phyloP scores from a whole-genome alignment of 1,140 invertebrate genomes.

The Trypoxylus dichotomus region DNA sequence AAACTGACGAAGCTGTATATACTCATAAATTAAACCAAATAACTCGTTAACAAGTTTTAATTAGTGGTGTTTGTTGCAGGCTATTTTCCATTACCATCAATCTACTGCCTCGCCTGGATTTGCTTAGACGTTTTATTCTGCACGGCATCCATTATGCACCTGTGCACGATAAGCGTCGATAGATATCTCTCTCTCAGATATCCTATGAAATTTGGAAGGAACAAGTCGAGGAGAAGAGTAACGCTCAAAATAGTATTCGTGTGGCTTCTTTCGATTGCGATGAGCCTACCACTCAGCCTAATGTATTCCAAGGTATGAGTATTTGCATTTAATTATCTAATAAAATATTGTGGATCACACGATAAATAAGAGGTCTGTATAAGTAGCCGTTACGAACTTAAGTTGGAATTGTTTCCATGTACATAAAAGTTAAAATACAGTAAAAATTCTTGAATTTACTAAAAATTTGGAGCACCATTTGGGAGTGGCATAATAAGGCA shows the following conservation, averaged over 20 bases:
- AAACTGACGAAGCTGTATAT: not conserved
- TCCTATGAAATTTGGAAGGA: conserved; percentile 86
- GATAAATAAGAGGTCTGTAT: too few relatives aligned
- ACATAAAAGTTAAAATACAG: too few relatives aligned
- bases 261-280: conserved; percentile 85
- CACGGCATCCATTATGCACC: conserved; percentile 94
- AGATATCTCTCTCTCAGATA: conserved; percentile 83
- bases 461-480: too few relatives aligned
- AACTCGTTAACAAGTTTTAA: not conserved
- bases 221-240: conserved; percentile 85
- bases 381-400: too few relatives aligned
- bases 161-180: conserved; percentile 94
- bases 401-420: too few relatives aligned
- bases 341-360: too few relatives aligned
- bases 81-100: conserved; percentile 77
- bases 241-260: conserved; percentile 88
- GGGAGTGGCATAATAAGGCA: too few relatives aligned
- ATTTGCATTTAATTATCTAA: not conserved
- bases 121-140: conserved; percentile 92
- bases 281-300: conserved; percentile 83
- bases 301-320: conserved; percentile 80
- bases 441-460: too few relatives aligned
- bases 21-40: not conserved
- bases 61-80: conserved; percentile 61
- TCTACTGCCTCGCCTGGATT: conserved; percentile 85